Percentiles rank a stretch among this genome's conserved stretches.
phyloP scores from a whole-genome alignment of 2,888 invertebrate genomes.

The Hoplodrina ambigua region DNA sequence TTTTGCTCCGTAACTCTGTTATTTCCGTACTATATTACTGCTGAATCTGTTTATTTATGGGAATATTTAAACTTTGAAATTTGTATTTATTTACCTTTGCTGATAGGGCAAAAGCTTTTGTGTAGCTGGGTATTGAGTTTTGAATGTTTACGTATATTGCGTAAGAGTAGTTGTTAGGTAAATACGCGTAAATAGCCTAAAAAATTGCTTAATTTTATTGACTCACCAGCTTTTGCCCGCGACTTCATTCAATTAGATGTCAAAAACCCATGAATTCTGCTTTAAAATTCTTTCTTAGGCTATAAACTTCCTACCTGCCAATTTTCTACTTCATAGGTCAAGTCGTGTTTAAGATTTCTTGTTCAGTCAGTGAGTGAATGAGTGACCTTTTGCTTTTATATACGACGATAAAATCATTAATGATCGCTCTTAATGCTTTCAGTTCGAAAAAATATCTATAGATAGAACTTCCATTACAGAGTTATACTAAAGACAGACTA shows the following conservation, averaged over 20 bases:
- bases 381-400: neutral
- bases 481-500: too few species aligned
- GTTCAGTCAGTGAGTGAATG: neutral
- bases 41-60: constrained; percentile 38
- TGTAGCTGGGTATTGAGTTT: constrained; percentile 2
- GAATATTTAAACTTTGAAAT: constrained; percentile 34
- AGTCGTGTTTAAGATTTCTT: neutral
- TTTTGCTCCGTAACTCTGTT: constrained; percentile 47
- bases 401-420: neutral
- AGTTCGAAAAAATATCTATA: neutral
- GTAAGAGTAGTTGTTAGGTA: too few species aligned
- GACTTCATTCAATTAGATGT: too few species aligned
- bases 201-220: too few species aligned
- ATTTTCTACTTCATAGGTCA: neutral
- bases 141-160: neutral
- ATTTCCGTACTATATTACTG: constrained; percentile 36
- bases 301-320: neutral
- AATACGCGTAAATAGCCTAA: neutral
- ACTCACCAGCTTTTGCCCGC: too few species aligned
- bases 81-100: constrained; percentile 33
- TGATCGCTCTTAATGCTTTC: neutral
- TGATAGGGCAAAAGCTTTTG: constrained; percentile 22
- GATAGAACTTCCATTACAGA: too few species aligned
- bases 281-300: neutral
- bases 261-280: too few species aligned